Conservation (phyloP, 2,888 invertebrate species). For the Panopea generosa region DNA sequence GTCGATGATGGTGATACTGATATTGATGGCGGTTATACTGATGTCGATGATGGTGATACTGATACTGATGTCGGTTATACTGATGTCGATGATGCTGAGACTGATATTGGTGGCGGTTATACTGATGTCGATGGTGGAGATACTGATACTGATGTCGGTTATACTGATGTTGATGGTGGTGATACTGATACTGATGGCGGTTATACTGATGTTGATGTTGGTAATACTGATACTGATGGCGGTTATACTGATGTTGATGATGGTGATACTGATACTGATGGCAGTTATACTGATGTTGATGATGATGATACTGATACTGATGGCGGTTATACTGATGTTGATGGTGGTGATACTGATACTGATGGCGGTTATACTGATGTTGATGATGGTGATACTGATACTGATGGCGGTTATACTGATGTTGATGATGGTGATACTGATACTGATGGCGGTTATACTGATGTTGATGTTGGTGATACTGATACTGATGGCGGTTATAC, state of each 20-base stretch:
- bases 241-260: slow-evolving; percentile 9
- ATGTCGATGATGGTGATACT: too few relatives aligned
- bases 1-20: too few relatives aligned
- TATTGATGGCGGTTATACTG: too few relatives aligned
- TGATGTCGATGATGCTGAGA: too few relatives aligned
- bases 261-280: slow-evolving; percentile 11
- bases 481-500: slow-evolving; percentile 1
- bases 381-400: too few relatives aligned
- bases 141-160: not conserved
- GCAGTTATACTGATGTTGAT: slow-evolving; percentile 19
- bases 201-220: slow-evolving; percentile 11
- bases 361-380: not conserved
- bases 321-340: slow-evolving; percentile 12
- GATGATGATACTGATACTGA: slow-evolving; percentile 19
- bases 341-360: slow-evolving; percentile 9
- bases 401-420: too few relatives aligned
- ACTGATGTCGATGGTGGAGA: too few relatives aligned
- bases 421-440: too few relatives aligned
- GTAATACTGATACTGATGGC: slow-evolving; percentile 9
- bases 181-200: slow-evolving; percentile 9
- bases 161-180: not conserved
- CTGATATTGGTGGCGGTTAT: too few relatives aligned
- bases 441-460: slow-evolving; percentile 9
- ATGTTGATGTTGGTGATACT: slow-evolving; percentile 12
- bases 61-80: too few relatives aligned